These are phyloP conservation scores for Percopsis transmontana DNA, from an alignment of 2,113 vertebrate species.

Conservation along the genomic window DNA sequence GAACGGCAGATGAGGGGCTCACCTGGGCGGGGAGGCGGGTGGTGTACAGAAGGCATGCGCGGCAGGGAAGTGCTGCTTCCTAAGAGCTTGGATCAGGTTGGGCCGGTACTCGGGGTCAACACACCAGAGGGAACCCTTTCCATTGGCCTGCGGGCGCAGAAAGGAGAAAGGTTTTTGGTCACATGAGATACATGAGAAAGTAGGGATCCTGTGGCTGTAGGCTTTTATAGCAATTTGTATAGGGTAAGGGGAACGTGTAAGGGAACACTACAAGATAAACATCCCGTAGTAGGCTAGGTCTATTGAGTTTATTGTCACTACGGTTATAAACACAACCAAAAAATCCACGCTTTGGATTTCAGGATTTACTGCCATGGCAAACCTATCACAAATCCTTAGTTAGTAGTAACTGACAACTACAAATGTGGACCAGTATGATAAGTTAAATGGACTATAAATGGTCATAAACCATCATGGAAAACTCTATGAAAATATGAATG, in stretches of 20 bases:
- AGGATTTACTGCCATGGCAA: too few species aligned
- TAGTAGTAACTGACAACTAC: too few species aligned
- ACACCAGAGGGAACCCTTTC: constrained; percentile 98
- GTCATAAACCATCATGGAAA: too few species aligned
- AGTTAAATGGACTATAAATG: too few species aligned
- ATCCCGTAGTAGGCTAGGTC: too few species aligned
- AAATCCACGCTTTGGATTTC: too few species aligned
- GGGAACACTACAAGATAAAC: too few species aligned
- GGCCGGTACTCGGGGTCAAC: constrained; percentile 98
- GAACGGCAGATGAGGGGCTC: constrained; percentile 41
- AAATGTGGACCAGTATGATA: too few species aligned
- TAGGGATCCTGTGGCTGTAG: not conserved
- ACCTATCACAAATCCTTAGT: too few species aligned
- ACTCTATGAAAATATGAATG: too few species aligned
- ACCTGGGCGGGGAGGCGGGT: constrained; percentile 91
- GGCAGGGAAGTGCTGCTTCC: constrained; percentile 95
- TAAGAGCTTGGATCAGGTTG: constrained; percentile 95
- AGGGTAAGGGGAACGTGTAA: not conserved
- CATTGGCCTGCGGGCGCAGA: constrained; percentile 86
- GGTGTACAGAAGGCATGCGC: constrained; percentile 90
- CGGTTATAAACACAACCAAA: too few species aligned
- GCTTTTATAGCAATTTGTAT: not conserved
- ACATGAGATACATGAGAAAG: not conserved
- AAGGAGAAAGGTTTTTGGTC: constrained; percentile 8
- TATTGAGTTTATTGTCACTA: too few species aligned